These are phyloP conservation scores for Ischnus inquisitorius DNA, from an alignment of 2,888 invertebrate genomes.

Conservation along the genomic window DNA sequence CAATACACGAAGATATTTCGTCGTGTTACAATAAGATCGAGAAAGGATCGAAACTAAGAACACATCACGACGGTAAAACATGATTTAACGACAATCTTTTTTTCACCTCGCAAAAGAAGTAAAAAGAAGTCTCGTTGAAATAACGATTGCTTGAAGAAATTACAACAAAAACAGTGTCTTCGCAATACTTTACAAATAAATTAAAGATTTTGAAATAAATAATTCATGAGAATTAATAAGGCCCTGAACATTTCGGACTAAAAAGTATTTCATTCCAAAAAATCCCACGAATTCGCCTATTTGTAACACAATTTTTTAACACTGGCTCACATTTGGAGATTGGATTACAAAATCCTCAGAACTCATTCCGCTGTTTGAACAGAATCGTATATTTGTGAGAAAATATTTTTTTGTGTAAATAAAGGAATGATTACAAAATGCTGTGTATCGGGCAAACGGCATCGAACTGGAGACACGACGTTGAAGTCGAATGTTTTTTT, in stretches of 20 bases:
- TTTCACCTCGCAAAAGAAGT: background rate
- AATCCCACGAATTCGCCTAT: too few relatives aligned
- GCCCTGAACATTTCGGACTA: background rate
- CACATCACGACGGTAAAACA: slow-evolving; percentile 39
- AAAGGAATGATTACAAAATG: background rate
- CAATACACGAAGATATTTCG: slow-evolving; percentile 43
- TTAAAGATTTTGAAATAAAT: background rate
- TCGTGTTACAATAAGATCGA: slow-evolving; percentile 16
- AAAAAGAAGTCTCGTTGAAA: too few relatives aligned
- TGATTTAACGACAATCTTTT: background rate
- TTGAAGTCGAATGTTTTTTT: slow-evolving; percentile 36
- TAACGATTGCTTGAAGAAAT: background rate
- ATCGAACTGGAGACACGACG: background rate
- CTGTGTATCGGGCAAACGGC: background rate
- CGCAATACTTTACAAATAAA: background rate
- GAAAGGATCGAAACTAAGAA: slow-evolving; percentile 21
- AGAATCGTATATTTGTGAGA: background rate
- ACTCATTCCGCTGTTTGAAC: background rate
- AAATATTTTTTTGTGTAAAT: background rate
- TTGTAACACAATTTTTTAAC: background rate
- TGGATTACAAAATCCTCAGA: background rate
- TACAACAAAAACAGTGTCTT: background rate
- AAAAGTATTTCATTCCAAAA: too few relatives aligned
- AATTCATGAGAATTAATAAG: background rate
- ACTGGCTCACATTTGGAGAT: background rate